Conservation (phyloP, 1,140 invertebrate species). For the Nymphalis io region DNA sequence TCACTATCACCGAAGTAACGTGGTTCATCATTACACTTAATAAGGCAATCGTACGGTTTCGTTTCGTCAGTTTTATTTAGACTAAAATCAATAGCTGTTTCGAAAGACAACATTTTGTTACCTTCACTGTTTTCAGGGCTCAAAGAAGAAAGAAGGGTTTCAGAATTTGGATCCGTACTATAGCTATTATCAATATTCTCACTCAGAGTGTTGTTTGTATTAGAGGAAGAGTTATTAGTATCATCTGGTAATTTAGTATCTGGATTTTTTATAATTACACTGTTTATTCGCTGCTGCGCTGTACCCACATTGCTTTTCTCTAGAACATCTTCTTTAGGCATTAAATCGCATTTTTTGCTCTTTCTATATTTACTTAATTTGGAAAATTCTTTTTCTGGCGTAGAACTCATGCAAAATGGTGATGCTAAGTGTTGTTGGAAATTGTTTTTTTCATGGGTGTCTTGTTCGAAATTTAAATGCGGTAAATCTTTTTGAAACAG, state of each 20-base stretch:
- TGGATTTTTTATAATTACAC: slow-evolving; percentile 77
- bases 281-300: slow-evolving; percentile 51
- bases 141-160: not conserved
- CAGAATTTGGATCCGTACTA: not conserved
- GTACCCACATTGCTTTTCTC: slow-evolving; percentile 32
- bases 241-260: slow-evolving; percentile 55
- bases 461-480: slow-evolving; percentile 27
- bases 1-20: not conserved
- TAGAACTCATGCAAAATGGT: slow-evolving; percentile 23
- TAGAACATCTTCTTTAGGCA: slow-evolving; percentile 38
- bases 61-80: slow-evolving; percentile 41
- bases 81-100: slow-evolving; percentile 65
- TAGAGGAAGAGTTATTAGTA: not conserved
- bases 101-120: slow-evolving; percentile 18
- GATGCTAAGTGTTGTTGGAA: slow-evolving; percentile 6
- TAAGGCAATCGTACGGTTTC: not conserved
- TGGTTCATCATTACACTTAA: not conserved
- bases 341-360: slow-evolving; percentile 49
- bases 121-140: not conserved
- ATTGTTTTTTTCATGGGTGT: slow-evolving; percentile 10
- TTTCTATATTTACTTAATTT: slow-evolving; percentile 75
- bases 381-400: slow-evolving; percentile 56
- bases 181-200: not conserved
- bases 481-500: slow-evolving; percentile 35
- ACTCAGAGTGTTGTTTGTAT: not conserved